Percentiles rank a stretch among this genome's conserved stretches.
phyloP scores from a whole-genome alignment of 1,140 invertebrate genomes.

The Trissolcus basalis region DNA sequence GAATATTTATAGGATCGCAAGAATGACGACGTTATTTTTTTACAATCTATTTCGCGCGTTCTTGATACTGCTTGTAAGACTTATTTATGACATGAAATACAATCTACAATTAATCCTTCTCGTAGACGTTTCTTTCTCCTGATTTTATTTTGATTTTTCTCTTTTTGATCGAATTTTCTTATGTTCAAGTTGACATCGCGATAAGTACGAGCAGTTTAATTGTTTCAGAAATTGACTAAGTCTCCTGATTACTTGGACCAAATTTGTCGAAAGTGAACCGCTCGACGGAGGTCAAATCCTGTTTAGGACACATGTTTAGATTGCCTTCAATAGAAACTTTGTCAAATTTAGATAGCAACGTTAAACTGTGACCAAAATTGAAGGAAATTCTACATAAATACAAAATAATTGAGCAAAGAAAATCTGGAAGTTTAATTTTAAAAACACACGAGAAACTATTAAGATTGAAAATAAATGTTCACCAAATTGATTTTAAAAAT shows the following conservation, averaged over 20 bases:
- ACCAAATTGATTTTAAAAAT: no score
- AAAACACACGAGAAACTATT: no score
- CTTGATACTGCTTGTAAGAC: no score
- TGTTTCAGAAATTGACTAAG: conserved; percentile 50
- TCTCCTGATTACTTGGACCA: conserved; percentile 48
- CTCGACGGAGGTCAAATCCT: conserved; percentile 50
- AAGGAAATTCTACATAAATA: conserved; percentile 37
- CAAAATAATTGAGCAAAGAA: conserved; percentile 35
- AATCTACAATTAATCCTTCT: background rate
- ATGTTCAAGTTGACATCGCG: conserved; percentile 13
- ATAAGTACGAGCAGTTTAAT: conserved; percentile 48
- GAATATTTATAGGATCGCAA: conserved; percentile 53
- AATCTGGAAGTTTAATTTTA: conserved; percentile 8
- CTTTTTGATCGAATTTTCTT: background rate
- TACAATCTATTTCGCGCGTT: conserved; percentile 42
- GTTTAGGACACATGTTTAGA: conserved; percentile 58
- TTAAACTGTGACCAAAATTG: conserved; percentile 47
- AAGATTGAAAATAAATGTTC: no score
- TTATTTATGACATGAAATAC: no score
- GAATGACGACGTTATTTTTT: conserved; percentile 50
- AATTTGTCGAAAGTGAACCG: conserved; percentile 45
- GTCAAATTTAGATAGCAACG: conserved; percentile 53
- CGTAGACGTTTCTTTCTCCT: background rate
- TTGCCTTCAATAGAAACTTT: conserved; percentile 56
- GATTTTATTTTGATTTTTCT: background rate